Percentiles rank a stretch among this genome's conserved stretches.
phyloP scores from a whole-genome alignment of 2,888 invertebrate genomes.

The Agapostemon virescens region DNA sequence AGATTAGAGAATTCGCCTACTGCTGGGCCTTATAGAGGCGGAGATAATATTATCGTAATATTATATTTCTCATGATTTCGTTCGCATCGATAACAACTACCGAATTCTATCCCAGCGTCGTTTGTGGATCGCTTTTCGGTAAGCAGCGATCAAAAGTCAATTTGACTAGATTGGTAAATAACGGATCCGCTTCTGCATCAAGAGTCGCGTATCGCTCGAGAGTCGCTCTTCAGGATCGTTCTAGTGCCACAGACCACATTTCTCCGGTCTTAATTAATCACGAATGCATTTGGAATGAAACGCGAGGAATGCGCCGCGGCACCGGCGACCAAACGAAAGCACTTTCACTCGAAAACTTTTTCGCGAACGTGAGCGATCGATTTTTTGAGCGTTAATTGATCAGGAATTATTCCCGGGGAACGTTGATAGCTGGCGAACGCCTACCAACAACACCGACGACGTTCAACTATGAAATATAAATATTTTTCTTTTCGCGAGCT shows the following conservation, averaged over 20 bases:
- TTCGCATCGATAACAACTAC: slow-evolving; percentile 2
- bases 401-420: slow-evolving; percentile 11
- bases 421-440: neutral
- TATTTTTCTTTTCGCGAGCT: slow-evolving; percentile 28
- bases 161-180: slow-evolving; percentile 59
- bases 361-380: slow-evolving; percentile 21
- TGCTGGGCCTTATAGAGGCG: slow-evolving; percentile 26
- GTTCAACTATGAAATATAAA: slow-evolving; percentile 13
- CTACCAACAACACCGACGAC: neutral
- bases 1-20: slow-evolving; percentile 29
- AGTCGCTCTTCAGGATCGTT: slow-evolving; percentile 41
- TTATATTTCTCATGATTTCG: slow-evolving; percentile 24
- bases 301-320: slow-evolving; percentile 37
- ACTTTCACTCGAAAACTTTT: slow-evolving; percentile 51
- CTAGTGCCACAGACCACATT: slow-evolving; percentile 36
- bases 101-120: slow-evolving; percentile 14
- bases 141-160: slow-evolving; percentile 47
- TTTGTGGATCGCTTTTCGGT: slow-evolving; percentile 21
- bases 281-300: slow-evolving; percentile 45
- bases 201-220: slow-evolving; percentile 18
- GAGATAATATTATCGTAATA: slow-evolving; percentile 49
- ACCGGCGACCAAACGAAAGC: slow-evolving; percentile 33
- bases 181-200: slow-evolving; percentile 37
- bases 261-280: slow-evolving; percentile 56
- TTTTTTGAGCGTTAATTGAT: slow-evolving; percentile 45